Base-by-base conservation (phyloP, 2,888 invertebrate species). In the Oxyscelio sp. region DNA sequence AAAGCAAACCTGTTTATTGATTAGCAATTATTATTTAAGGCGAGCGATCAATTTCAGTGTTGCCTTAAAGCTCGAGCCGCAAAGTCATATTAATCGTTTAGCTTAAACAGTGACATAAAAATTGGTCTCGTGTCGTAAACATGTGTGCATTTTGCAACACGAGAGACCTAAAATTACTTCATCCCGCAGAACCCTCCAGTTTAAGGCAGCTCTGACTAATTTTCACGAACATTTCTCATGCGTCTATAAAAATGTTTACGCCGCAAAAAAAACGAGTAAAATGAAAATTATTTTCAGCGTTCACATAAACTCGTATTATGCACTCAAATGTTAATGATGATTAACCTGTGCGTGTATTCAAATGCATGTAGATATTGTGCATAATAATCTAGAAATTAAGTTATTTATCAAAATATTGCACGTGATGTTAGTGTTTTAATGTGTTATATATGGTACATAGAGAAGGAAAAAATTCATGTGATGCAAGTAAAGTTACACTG, bases 311-410 rank as follows among this genome's bases (percentile, higher is more conserved):
- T 19, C 38, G 11, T 63, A 50, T 31, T 13, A 65, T 31, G 50
- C 50, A 68, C 43, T 45, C 8, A 56, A 45, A 48, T 38, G 71
- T 48, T 71, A 45, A 48, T 48, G 45, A 48, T 21, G 21, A 56
- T 58, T 24, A 31, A 56, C 45, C 56, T 21, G 24, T 56, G 45
- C 45, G 48, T 48, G 58, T 56, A 58, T 45, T 56, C 65, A 48
- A 58, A 40, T 77, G 75, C 75, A 77, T 77, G 75, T 59, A 77
- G 31, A 66, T 77, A 77, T 66, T 66, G 50, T 77, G 66, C 48
- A 66, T 66, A 75, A 58, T 75, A 56, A 74, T 65, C 45, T 48
- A 58, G 48, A 4, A 24, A 48, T 48, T 31, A 50, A 31, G 31
- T 75, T 65, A 19, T 34, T 66, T 48, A 75, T 66, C 43, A 56